Base-by-base conservation (phyloP, 2,113 vertebrate species). In the Takifugu bimaculatus region DNA sequence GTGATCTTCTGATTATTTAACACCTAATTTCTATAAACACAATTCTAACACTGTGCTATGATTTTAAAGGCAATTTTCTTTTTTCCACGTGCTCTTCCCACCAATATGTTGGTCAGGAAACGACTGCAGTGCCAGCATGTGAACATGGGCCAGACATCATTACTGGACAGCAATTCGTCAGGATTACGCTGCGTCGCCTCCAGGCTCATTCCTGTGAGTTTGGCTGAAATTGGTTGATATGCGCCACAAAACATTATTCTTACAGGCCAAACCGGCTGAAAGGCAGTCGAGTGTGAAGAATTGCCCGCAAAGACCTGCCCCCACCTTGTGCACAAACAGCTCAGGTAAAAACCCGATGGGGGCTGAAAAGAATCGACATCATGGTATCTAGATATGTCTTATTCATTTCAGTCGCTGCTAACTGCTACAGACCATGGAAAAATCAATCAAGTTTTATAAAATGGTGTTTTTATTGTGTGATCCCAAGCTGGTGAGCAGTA, bases 241-340 rank as follows among this genome's bases (percentile, higher is more conserved):
- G 58, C 56, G 14, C 74, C 67, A 49, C 68, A 57, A 74, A 70
- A 70, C 67, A 73, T 75, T 74, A 68, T 70, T 78, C 55, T 43
- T 60, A 32, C 10, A 26, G 35, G 75, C 54, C 65, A 74, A 57
- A 63, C 74, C 58, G 66, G 63, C 60, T 12, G 15, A 61, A 70
- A 74, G 63, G 64, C 74, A 70, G 58, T 72, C 74, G 70, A 60
- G 61, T 74, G 67, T 77, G 72, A 72, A 80, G 81, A 79, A 72
- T 50, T 57, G 26, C 53, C 55, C 59, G 4, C 14, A 29, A 43
- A 63, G n/a, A 39, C n/a, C 52, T 48, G 67, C 66, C 53, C 69
- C 65, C 56, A 28, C 53, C 69, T 63, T 53, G 26, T 53, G 52
- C 49, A 13, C 1, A 13, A 50, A 76, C 47, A 76, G 51, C 15